Evolutionary conservation across 2,888 invertebrate genomes (phyloP).

Genomic region (Eupithecia exiguata): DNA sequence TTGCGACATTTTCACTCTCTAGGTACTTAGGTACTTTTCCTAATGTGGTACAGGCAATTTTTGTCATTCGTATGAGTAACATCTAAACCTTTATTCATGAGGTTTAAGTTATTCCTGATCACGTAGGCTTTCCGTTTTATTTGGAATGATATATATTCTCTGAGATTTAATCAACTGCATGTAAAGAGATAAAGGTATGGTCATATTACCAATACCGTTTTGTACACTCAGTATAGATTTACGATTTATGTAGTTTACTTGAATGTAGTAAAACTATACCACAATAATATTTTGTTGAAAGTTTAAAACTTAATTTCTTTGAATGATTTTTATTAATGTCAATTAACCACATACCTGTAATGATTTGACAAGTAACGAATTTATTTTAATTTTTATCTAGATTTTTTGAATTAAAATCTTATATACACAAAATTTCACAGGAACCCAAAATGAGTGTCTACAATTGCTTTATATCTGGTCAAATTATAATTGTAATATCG

Average conservation of each 20-base stretch:
- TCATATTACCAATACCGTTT: slow-evolving; percentile 30
- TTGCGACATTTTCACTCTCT: not conserved
- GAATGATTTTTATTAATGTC: too few relatives aligned
- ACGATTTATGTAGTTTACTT: slow-evolving; percentile 3
- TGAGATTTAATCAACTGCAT: slow-evolving; percentile 24
- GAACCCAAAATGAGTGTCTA: not conserved
- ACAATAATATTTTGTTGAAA: not conserved
- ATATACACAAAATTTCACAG: not conserved
- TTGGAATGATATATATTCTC: slow-evolving; percentile 41
- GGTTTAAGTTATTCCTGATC: slow-evolving; percentile 51
- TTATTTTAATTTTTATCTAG: too few relatives aligned
- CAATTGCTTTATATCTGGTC: not conserved
- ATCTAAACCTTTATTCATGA: slow-evolving; percentile 51
- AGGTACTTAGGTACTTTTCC: not conserved
- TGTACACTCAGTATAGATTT: slow-evolving; percentile 16
- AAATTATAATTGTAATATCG: not conserved
- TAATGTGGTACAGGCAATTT: not conserved
- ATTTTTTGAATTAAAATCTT: too few relatives aligned
- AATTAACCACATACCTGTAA: too few relatives aligned
- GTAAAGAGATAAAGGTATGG: slow-evolving; percentile 32
- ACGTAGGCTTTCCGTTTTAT: slow-evolving; percentile 47
- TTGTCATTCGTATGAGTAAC: not conserved
- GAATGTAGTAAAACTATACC: not conserved
- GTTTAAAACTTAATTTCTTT: not conserved
- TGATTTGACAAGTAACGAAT: not conserved